Percentiles rank a stretch among this genome's conserved stretches.
Evolutionary conservation across 2,797 vertebrate genomes (phyloP).

Genomic region (Halcyon smyrnensis): DNA sequence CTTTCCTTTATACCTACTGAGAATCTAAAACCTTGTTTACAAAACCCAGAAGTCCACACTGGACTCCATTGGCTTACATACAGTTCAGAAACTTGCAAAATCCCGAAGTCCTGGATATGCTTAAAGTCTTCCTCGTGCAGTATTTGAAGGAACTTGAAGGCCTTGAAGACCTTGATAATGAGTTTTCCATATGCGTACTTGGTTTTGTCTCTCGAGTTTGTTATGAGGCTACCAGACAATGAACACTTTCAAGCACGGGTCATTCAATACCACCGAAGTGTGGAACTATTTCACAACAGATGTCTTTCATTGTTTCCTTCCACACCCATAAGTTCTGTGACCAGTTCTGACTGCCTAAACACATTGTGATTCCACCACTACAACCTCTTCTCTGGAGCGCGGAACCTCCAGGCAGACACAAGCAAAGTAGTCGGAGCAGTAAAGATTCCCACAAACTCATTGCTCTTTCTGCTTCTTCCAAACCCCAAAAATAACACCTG

Average conservation of each 20-base stretch:
- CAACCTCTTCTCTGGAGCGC: not conserved
- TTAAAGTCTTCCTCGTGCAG: not conserved
- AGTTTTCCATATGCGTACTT: not conserved
- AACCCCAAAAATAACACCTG: not conserved
- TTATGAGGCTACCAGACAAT: not conserved
- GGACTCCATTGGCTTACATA: no score
- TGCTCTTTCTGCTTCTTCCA: not conserved
- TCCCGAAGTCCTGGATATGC: not conserved
- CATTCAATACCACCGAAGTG: not conserved
- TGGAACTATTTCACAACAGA: not conserved
- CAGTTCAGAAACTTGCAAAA: not conserved
- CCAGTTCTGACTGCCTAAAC: not conserved
- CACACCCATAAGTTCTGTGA: not conserved
- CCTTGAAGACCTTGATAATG: not conserved
- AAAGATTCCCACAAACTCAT: no score
- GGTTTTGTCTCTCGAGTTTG: not conserved
- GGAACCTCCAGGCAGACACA: not conserved
- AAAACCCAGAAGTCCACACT: not conserved
- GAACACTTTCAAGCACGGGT: not conserved
- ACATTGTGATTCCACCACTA: not conserved
- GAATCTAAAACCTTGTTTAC: not conserved
- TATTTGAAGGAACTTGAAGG: not conserved
- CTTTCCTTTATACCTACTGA: not conserved
- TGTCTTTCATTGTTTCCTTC: not conserved
- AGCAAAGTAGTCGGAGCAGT: not conserved